Percentiles rank a stretch among this genome's conserved stretches.
Evolutionary conservation across 2,113 vertebrate species (phyloP).

Genomic region (Ifrita kowaldi): DNA sequence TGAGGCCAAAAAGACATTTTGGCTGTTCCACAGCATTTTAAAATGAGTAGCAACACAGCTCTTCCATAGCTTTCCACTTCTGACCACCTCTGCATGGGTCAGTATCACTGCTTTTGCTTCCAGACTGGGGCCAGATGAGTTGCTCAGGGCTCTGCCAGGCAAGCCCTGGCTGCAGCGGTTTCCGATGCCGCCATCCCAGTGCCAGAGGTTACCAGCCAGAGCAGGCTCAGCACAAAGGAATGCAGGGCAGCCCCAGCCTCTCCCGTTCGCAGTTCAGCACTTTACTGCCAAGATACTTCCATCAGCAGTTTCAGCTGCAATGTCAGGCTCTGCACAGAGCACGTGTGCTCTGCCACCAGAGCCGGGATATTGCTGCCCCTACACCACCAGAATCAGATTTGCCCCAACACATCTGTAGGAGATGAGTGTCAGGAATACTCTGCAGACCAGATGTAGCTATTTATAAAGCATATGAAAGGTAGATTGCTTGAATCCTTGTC

Average conservation of each 20-base stretch:
- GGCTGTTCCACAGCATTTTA: not conserved
- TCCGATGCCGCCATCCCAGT: not conserved
- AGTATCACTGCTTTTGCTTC: not conserved
- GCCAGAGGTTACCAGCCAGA: not conserved
- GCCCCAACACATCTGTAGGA: not conserved
- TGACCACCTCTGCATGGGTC: not conserved
- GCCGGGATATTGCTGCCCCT: not conserved
- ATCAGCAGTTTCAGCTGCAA: not conserved
- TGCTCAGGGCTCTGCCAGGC: not conserved
- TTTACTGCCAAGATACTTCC: not conserved
- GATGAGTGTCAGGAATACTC: not conserved
- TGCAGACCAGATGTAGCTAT: not conserved
- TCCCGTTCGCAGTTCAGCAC: not conserved
- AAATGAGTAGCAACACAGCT: not conserved
- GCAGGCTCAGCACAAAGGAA: constrained; percentile 31
- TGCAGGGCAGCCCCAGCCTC: rapidly evolving
- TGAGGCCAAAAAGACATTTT: not conserved
- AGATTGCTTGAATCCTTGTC: not conserved
- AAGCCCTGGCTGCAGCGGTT: not conserved
- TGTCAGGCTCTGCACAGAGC: not conserved
- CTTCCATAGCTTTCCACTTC: not conserved
- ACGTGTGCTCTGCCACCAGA: not conserved
- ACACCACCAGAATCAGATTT: not conserved
- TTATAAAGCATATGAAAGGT: not conserved
- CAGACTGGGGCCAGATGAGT: not conserved